phyloP scores from a whole-genome alignment of 2,113 vertebrate genomes.

The Thamnophis sirtalis region DNA sequence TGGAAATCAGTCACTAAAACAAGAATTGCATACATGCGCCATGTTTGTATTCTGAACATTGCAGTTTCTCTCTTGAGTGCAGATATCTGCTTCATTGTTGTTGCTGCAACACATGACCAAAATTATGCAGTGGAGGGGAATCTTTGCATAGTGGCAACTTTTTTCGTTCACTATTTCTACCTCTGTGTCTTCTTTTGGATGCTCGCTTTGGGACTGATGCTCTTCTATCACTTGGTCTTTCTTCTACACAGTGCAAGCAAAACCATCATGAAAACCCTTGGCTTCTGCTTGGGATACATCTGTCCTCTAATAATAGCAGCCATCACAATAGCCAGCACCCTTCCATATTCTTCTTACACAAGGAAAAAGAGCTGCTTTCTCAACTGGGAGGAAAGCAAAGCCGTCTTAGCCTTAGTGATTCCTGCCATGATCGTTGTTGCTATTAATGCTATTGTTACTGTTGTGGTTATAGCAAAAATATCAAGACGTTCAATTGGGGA shows the following conservation, averaged over 20 bases:
- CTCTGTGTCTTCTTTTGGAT: conserved; percentile 94
- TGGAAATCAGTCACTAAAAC: conserved; percentile 87
- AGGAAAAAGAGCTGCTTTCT: conserved; percentile 75
- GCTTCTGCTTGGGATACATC: conserved; percentile 77
- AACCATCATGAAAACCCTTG: conserved; percentile 71
- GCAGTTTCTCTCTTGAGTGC: conserved; percentile 76
- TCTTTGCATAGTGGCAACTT: conserved; percentile 69
- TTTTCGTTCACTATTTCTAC: conserved; percentile 85
- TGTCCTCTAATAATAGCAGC: conserved; percentile 79
- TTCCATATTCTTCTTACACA: conserved; percentile 65
- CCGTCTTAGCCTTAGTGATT: conserved; percentile 77
- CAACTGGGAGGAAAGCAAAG: conserved; percentile 71
- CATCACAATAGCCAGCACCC: conserved; percentile 65
- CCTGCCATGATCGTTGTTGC: conserved; percentile 78
- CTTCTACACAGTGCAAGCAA: conserved; percentile 80
- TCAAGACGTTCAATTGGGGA: conserved; percentile 73
- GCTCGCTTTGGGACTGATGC: conserved; percentile 81
- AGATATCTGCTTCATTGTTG: conserved; percentile 75
- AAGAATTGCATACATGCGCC: conserved; percentile 80
- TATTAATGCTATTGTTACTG: conserved; percentile 76
- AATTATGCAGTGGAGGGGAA: not conserved
- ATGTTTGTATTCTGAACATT: conserved; percentile 84
- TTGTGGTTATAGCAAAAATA: conserved; percentile 85
- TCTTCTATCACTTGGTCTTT: conserved; percentile 86
- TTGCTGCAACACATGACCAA: conserved; percentile 15